Evolutionary conservation across 2,113 vertebrate genomes (phyloP).

Genomic region (Gymnarchus niloticus): DNA sequence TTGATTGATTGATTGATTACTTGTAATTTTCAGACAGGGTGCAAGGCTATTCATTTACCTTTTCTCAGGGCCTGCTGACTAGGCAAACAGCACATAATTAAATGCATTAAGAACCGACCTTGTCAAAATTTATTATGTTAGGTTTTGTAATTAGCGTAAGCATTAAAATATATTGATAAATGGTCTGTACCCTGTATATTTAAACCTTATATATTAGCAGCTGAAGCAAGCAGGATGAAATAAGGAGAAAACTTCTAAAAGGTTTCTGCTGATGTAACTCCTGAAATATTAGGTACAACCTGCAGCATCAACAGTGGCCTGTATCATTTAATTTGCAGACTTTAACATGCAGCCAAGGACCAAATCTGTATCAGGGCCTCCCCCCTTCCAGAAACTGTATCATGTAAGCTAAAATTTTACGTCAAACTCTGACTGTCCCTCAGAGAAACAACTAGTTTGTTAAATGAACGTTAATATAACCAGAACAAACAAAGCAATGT

Average conservation of each 20-base stretch:
- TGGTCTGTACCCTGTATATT: not conserved
- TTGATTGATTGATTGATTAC: not conserved
- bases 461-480: no score
- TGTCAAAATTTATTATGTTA: not conserved
- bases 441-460: not conserved
- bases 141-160: not conserved
- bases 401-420: not conserved
- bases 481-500: no score
- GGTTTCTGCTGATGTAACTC: no score
- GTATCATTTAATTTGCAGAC: not conserved
- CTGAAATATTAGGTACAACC: not conserved
- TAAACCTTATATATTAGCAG: not conserved
- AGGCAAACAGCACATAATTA: not conserved
- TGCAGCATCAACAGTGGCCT: not conserved
- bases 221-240: not conserved
- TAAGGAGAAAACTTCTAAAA: not conserved
- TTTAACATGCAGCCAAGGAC: no score
- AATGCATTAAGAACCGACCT: not conserved
- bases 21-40: not conserved
- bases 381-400: not conserved
- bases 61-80: not conserved
- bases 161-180: constrained; percentile 5
- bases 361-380: not conserved
- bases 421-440: not conserved
- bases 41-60: not conserved